Evolutionary conservation across 1,140 invertebrate genomes (phyloP).

Genomic region (Meloidogyne chitwoodi): DNA sequence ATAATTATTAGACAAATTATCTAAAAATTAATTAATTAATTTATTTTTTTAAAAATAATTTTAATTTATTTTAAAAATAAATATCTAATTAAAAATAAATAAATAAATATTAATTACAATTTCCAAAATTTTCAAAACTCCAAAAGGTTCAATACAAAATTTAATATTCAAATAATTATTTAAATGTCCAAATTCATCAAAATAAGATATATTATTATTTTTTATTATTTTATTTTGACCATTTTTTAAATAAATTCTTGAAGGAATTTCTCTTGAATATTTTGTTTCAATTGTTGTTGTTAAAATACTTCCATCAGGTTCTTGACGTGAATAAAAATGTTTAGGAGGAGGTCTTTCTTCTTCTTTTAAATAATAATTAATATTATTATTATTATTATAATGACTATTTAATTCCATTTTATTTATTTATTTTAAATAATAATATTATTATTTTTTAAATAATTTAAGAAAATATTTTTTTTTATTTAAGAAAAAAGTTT

Average conservation of each 20-base stretch:
- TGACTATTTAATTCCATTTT: not conserved
- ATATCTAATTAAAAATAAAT: too few species aligned
- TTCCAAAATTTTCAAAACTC: slow-evolving; percentile 52
- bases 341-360: not conserved
- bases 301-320: slow-evolving; percentile 30
- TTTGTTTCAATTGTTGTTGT: slow-evolving; percentile 25
- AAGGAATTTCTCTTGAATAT: not conserved
- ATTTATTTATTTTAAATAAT: not conserved
- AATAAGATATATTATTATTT: too few species aligned
- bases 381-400: not conserved
- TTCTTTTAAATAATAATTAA: not conserved
- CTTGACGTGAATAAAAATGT: slow-evolving; percentile 1
- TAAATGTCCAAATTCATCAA: too few species aligned
- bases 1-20: slow-evolving; percentile 55
- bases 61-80: too few species aligned
- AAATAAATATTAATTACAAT: too few species aligned
- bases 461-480: too few species aligned
- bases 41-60: too few species aligned
- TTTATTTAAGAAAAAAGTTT: too few species aligned
- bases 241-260: slow-evolving; percentile 11
- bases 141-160: slow-evolving; percentile 50
- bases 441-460: too few species aligned
- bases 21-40: too few species aligned
- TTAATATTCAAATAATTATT: too few species aligned
- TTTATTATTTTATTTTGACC: not conserved